These are phyloP conservation scores for Sarcophaga peregrina DNA, from an alignment of 1,140 invertebrate genomes.

Conservation along the genomic window DNA sequence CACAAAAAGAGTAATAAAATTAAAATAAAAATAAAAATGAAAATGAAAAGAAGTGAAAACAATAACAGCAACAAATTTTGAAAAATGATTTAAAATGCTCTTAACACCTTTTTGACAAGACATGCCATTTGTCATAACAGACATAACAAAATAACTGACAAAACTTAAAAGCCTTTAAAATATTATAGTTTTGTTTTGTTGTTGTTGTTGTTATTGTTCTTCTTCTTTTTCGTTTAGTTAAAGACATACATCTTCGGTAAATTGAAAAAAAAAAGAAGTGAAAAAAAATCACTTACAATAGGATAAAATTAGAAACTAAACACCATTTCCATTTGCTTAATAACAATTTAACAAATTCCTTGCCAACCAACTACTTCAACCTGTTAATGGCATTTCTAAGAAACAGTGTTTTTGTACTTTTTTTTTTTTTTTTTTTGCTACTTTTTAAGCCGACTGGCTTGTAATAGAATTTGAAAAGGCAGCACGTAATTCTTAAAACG, in stretches of 20 bases:
- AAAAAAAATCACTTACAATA: constrained; percentile 4
- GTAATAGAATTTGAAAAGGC: constrained; percentile 2
- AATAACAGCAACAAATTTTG: constrained; percentile 30
- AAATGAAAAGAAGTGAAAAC: background rate
- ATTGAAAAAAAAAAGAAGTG: background rate
- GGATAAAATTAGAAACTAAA: background rate
- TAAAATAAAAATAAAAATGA: constrained; percentile 20
- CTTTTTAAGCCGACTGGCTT: background rate
- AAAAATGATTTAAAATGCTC: constrained; percentile 43
- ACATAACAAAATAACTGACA: constrained; percentile 18
- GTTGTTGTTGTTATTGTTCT: background rate
- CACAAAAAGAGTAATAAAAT: background rate
- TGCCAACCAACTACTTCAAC: too few relatives aligned
- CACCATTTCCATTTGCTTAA: background rate
- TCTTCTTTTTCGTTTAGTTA: background rate
- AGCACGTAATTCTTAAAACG: background rate
- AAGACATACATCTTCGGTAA: background rate
- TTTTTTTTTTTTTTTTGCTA: too few relatives aligned
- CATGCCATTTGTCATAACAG: constrained; percentile 45
- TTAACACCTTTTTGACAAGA: constrained; percentile 48
- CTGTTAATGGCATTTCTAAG: background rate
- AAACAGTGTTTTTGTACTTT: background rate
- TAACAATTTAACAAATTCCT: background rate
- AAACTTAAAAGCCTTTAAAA: background rate
- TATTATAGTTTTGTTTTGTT: background rate